phyloP scores from a whole-genome alignment of 1,140 invertebrate species.

The Chlorops oryzae region DNA sequence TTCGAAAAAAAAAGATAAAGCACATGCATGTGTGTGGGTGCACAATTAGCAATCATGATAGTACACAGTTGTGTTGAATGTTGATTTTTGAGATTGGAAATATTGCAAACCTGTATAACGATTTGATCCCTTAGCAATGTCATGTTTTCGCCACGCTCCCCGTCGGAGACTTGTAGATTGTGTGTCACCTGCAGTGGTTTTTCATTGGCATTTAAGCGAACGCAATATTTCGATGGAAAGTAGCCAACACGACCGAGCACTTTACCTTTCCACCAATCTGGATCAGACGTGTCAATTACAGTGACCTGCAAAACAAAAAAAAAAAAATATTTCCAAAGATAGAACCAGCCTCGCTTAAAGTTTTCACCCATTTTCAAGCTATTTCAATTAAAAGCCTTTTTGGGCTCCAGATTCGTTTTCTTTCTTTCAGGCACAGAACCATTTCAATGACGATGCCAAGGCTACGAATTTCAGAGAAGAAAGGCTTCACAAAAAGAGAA shows the following conservation, averaged over 20 bases:
- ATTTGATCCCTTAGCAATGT: constrained; percentile 65
- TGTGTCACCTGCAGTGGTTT: constrained; percentile 77
- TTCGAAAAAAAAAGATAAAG: too few species aligned
- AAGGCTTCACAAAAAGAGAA: too few species aligned
- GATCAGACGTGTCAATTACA: constrained; percentile 88
- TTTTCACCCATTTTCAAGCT: too few species aligned
- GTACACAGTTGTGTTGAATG: neutral
- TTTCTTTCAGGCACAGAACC: too few species aligned
- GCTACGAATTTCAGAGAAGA: too few species aligned
- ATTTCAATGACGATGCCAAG: too few species aligned
- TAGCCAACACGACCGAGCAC: constrained; percentile 86
- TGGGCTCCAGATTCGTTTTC: too few species aligned
- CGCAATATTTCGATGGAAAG: constrained; percentile 92
- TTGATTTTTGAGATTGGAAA: neutral
- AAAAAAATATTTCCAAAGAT: too few species aligned
- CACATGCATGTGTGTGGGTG: too few species aligned
- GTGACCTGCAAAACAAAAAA: constrained; percentile 55
- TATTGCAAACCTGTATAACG: constrained; percentile 57
- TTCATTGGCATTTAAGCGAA: constrained; percentile 81
- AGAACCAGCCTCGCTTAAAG: too few species aligned
- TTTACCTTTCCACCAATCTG: constrained; percentile 96
- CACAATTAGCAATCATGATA: too few species aligned
- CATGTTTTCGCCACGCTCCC: constrained; percentile 56
- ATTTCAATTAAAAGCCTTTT: too few species aligned
- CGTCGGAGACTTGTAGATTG: constrained; percentile 60